phyloP scores from a whole-genome alignment of 1,140 invertebrate species.

The Drosophila nikananu region DNA sequence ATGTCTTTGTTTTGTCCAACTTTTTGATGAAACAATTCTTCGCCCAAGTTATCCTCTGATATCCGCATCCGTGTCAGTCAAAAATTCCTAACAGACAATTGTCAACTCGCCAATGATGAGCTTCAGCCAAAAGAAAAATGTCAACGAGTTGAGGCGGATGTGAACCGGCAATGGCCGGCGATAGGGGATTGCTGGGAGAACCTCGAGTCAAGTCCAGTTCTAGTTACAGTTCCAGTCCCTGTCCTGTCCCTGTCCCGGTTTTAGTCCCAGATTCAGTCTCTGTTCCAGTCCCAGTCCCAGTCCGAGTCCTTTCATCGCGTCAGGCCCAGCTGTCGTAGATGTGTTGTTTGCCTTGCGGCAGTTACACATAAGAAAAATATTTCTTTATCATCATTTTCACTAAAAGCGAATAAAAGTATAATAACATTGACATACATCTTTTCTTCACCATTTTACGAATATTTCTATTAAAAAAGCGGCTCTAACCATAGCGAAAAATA shows the following conservation, averaged over 20 bases:
- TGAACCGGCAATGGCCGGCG: not conserved
- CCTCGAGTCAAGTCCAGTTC: conserved; percentile 10
- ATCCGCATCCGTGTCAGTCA: conserved; percentile 6
- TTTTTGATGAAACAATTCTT: conserved; percentile 10
- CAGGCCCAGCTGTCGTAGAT: conserved; percentile 27
- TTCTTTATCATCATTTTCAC: not conserved
- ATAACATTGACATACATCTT: too few relatives aligned
- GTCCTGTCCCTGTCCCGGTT: conserved; percentile 4
- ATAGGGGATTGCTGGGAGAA: not conserved
- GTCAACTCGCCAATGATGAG: conserved; percentile 12
- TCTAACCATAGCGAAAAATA: not conserved
- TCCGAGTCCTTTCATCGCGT: conserved; percentile 16
- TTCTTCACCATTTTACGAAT: too few relatives aligned
- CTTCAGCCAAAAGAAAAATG: conserved; percentile 37
- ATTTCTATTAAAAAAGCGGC: too few relatives aligned
- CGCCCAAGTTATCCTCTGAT: conserved; percentile 7
- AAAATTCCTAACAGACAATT: conserved; percentile 12
- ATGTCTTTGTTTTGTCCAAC: not conserved
- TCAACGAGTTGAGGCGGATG: conserved; percentile 30
- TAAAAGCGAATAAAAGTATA: too few relatives aligned
- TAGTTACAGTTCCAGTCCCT: conserved; percentile 6
- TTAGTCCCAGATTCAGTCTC: not conserved
- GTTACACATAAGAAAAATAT: not conserved
- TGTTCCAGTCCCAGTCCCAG: not conserved
- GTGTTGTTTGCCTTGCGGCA: conserved; percentile 12